Evolutionary conservation across 2,113 vertebrate species (phyloP).

Genomic region (Dromiciops gliroides): DNA sequence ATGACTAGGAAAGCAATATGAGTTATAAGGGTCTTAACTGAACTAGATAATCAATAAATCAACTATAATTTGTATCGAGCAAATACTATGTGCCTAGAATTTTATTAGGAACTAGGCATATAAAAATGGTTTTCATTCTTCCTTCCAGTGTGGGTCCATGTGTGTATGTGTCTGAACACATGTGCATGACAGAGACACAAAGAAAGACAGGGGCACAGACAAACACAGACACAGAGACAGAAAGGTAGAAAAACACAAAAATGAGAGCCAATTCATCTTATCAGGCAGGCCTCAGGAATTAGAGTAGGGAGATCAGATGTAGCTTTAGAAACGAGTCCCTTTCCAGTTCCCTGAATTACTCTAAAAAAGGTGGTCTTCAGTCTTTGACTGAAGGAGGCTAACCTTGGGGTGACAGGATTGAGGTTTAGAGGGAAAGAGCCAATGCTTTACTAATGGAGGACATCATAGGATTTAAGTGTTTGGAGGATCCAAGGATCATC

Average conservation of each 20-base stretch:
- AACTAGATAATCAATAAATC: neutral
- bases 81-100: neutral
- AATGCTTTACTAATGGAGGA: neutral
- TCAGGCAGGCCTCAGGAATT: neutral
- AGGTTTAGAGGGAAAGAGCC: neutral
- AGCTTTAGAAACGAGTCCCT: neutral
- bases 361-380: neutral
- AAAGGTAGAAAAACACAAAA: no score
- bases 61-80: neutral
- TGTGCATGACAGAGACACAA: no score
- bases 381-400: neutral
- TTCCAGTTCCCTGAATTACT: neutral
- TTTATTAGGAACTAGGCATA: neutral
- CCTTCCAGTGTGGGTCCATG: neutral
- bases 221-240: no score
- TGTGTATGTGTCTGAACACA: no score
- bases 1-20: neutral
- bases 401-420: neutral
- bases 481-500: neutral
- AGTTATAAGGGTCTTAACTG: neutral
- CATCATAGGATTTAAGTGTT: neutral
- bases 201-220: no score
- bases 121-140: neutral
- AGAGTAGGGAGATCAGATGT: neutral
- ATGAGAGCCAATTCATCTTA: neutral